phyloP scores from a whole-genome alignment of 2,113 vertebrate species.

The Seriola aureovittata region DNA sequence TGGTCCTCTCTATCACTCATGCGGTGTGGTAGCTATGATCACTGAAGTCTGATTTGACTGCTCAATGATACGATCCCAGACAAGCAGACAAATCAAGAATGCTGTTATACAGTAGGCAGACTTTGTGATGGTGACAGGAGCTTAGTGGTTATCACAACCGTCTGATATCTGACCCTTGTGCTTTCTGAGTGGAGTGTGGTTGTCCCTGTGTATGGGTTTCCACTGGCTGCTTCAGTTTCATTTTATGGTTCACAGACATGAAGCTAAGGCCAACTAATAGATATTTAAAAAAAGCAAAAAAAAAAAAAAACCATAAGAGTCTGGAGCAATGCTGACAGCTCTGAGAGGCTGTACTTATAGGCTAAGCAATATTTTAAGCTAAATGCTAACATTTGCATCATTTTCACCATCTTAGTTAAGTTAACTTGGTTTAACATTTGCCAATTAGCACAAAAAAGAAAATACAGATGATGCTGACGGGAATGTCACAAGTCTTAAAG shows the following conservation, averaged over 20 bases:
- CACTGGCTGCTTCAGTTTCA: neutral
- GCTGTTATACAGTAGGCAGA: neutral
- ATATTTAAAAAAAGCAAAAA: neutral
- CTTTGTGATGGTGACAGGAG: conserved; percentile 10
- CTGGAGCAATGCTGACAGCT: too few relatives aligned
- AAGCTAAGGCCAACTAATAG: neutral
- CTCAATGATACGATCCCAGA: neutral
- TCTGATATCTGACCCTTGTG: neutral
- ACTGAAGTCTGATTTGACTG: neutral
- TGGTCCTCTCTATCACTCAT: neutral
- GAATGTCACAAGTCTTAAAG: too few relatives aligned
- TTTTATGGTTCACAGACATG: neutral
- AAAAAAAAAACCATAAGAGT: too few relatives aligned
- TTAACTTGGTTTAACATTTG: neutral
- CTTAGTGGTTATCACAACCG: neutral
- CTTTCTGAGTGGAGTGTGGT: neutral
- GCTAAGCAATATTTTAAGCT: neutral
- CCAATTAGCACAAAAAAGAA: neutral
- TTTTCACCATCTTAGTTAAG: neutral
- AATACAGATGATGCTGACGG: neutral
- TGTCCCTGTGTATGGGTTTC: neutral
- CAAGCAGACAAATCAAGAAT: neutral
- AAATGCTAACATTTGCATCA: neutral
- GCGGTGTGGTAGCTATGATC: neutral
- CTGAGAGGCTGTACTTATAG: neutral